Percentiles rank a stretch among this genome's conserved stretches.
Evolutionary conservation across 1,140 invertebrate genomes (phyloP).

Genomic region (Drosophila truncata): DNA sequence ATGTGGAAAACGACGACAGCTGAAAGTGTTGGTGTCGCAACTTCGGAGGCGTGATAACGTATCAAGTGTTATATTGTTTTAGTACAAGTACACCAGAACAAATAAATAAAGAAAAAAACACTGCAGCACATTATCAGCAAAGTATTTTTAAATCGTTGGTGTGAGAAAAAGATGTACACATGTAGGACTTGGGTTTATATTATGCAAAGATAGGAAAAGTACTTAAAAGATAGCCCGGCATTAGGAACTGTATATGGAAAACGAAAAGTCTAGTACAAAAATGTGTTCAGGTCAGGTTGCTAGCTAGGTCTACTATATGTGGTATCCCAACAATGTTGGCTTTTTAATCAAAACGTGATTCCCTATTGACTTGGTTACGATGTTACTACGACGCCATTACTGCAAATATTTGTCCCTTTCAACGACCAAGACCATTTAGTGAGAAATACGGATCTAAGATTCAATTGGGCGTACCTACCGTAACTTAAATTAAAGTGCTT

Average conservation of each 20-base stretch:
- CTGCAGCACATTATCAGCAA: constrained; percentile 27
- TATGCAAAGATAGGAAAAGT: constrained; percentile 52
- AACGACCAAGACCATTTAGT: constrained; percentile 8
- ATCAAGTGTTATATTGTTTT: constrained; percentile 79
- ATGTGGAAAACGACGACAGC: constrained; percentile 49
- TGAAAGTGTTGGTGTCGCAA: constrained; percentile 64
- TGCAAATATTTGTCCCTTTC: constrained; percentile 14
- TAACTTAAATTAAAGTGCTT: constrained; percentile 21
- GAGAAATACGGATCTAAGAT: neutral
- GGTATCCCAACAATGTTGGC: constrained; percentile 14
- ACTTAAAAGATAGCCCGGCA: constrained; percentile 30
- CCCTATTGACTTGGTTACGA: neutral
- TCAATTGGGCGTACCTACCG: constrained; percentile 24
- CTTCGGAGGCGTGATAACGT: constrained; percentile 70
- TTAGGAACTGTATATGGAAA: constrained; percentile 2
- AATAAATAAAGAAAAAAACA: constrained; percentile 41
- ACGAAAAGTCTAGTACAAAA: constrained; percentile 16
- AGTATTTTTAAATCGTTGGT: constrained; percentile 32
- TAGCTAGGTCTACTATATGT: neutral
- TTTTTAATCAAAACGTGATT: neutral
- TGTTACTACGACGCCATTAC: constrained; percentile 7
- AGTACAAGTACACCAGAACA: constrained; percentile 51
- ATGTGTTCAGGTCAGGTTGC: constrained; percentile 15
- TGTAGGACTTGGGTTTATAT: constrained; percentile 31
- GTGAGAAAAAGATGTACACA: constrained; percentile 30